These are phyloP conservation scores for Crocallis elinguaria DNA, from an alignment of 2,888 invertebrate genomes.

Conservation along the genomic window DNA sequence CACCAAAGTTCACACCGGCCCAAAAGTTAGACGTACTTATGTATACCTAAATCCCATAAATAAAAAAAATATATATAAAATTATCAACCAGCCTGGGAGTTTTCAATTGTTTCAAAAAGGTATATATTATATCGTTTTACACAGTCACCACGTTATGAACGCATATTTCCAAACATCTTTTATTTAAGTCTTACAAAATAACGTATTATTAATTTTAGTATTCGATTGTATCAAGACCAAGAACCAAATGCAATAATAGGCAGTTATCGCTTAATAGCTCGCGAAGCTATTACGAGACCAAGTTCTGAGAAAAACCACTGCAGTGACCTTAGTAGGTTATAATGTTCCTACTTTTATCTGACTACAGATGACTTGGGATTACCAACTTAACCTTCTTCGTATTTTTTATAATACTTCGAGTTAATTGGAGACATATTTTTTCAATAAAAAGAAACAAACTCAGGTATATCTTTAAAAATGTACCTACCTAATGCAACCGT, in stretches of 20 bases:
- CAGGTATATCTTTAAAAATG: too few relatives aligned
- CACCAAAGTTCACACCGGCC: too few relatives aligned
- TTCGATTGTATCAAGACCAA: slow-evolving; percentile 38
- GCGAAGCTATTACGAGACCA: slow-evolving; percentile 44
- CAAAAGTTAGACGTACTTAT: too few relatives aligned
- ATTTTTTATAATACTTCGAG: neutral
- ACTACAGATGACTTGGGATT: slow-evolving; percentile 19
- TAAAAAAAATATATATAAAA: too few relatives aligned
- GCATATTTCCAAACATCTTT: neutral
- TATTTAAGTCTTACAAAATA: neutral
- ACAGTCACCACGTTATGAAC: too few relatives aligned
- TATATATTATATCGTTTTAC: too few relatives aligned
- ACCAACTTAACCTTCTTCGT: slow-evolving; percentile 6
- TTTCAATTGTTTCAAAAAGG: too few relatives aligned
- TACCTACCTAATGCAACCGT: too few relatives aligned
- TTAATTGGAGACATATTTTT: neutral
- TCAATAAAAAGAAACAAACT: too few relatives aligned
- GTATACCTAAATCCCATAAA: too few relatives aligned
- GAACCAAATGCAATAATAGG: slow-evolving; percentile 51
- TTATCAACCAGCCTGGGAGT: too few relatives aligned
- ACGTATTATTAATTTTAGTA: neutral
- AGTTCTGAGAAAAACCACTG: slow-evolving; percentile 53
- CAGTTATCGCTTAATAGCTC: slow-evolving; percentile 53
- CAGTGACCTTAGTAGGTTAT: slow-evolving; percentile 42
- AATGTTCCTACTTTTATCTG: slow-evolving; percentile 17